Base-by-base conservation (phyloP, 2,888 invertebrate genomes). In the Prosopocoilus inquinatus region DNA sequence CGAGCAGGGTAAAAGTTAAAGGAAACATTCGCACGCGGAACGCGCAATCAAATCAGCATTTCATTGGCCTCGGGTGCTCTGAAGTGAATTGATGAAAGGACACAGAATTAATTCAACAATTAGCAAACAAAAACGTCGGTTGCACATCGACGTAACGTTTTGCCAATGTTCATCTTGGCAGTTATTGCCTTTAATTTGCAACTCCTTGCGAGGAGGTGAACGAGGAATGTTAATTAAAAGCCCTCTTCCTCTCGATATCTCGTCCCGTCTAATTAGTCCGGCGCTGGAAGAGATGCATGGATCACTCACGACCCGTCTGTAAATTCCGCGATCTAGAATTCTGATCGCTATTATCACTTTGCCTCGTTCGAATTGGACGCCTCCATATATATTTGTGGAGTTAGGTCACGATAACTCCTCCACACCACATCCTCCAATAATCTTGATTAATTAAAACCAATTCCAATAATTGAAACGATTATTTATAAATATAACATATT, bases 151-250 rank as follows among this genome's bases (percentile, higher is more conserved):
- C 67, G 70, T 70, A 68, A 69, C 69, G 68, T 69, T 71, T 71
- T 69, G 68, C 69, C 71, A 66, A 71, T 69, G 70, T 68, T 71
- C 72, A 67, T 70, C 72, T 67, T 75, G 75, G 75, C 75, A 75
- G 73, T 73, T 76, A 75, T 77, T 76, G 77, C 74, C 76, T 76
- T 75, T 75, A 75, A 76, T 76, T 77, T 76, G 76, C 73, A 75
- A 71, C 74, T 73, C 71, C 71, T 74, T 71, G 67, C 66, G 68
- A 71, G 75, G 70, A 73, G 75, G 73, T 71, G 75, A 74, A 71
- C 73, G 70, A 65, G 76, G 78, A 77, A 78, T 77, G 77, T 77
- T 78, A 77, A 78, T 77, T 78, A 77, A 77, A 78, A 76, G 74
- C 74, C 69, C 65, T 70, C 59, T 58, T 59, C 50, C 65, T 62